These are phyloP conservation scores for Frankliniella intonsa DNA, from an alignment of 2,888 invertebrate species.

Conservation along the genomic window DNA sequence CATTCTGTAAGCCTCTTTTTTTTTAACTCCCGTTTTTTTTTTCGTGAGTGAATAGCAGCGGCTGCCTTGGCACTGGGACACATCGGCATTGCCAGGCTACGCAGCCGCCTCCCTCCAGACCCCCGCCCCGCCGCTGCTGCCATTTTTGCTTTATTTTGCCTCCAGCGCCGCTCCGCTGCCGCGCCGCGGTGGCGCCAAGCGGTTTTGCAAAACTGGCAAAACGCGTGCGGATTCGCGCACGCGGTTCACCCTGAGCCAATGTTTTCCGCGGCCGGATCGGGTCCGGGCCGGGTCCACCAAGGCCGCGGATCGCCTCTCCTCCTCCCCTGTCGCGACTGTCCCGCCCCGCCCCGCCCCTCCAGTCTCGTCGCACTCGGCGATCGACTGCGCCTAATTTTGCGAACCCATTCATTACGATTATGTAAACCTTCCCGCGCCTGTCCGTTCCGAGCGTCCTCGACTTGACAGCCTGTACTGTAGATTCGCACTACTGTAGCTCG, in stretches of 20 bases:
- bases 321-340: too few relatives aligned
- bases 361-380: too few relatives aligned
- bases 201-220: neutral
- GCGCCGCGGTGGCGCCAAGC: neutral
- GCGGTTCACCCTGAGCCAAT: slow-evolving; percentile 15
- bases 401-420: too few relatives aligned
- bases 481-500: too few relatives aligned
- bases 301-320: too few relatives aligned
- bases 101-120: neutral
- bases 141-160: neutral
- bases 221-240: neutral
- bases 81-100: neutral
- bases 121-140: neutral
- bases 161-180: too few relatives aligned
- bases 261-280: neutral
- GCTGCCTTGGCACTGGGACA: neutral
- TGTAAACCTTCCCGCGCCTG: too few relatives aligned
- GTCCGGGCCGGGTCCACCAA: too few relatives aligned
- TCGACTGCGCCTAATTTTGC: too few relatives aligned
- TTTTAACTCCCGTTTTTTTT: neutral
- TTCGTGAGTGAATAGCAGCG: neutral
- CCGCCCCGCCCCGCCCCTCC: too few relatives aligned
- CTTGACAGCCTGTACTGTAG: too few relatives aligned
- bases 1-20: neutral
- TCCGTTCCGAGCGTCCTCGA: too few relatives aligned